Percentiles rank a stretch among this genome's conserved stretches.
Conservation (phyloP, 1,140 invertebrate genomes). For the Zaprionus tsacasi region DNA sequence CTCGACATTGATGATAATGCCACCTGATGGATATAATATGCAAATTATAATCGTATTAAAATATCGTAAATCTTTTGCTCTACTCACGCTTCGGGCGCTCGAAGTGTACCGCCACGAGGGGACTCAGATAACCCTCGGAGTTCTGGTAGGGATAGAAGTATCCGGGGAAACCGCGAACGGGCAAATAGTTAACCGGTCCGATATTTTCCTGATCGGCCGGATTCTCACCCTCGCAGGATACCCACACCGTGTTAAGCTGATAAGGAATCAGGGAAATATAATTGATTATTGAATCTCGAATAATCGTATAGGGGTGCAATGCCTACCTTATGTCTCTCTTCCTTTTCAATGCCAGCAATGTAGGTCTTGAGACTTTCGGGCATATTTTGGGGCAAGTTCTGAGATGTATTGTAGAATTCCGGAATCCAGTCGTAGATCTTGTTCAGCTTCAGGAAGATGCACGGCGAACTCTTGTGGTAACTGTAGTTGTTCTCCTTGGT, state of each 20-base stretch:
- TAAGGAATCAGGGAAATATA: not conserved
- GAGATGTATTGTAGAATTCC: conserved; percentile 88
- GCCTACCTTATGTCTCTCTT: conserved; percentile 65
- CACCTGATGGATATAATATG: conserved; percentile 86
- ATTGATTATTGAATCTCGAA: not conserved
- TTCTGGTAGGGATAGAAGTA: conserved; percentile 93
- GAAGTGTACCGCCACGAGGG: conserved; percentile 94
- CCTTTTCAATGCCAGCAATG: conserved; percentile 67
- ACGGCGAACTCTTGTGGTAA: conserved; percentile 91
- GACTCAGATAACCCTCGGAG: conserved; percentile 93
- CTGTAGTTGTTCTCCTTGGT: conserved; percentile 89
- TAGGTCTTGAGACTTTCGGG: conserved; percentile 87
- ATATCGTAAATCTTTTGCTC: not conserved
- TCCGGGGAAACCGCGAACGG: conserved; percentile 90
- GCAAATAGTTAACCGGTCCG: conserved; percentile 90
- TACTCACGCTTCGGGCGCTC: conserved; percentile 90
- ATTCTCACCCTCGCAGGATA: conserved; percentile 95
- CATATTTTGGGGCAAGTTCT: conserved; percentile 87
- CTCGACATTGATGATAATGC: conserved; percentile 94
- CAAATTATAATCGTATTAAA: not conserved
- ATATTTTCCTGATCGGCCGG: conserved; percentile 95
- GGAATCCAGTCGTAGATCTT: conserved; percentile 92
- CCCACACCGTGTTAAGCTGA: conserved; percentile 92
- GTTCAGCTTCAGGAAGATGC: conserved; percentile 93
- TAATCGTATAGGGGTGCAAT: not conserved